phyloP scores from a whole-genome alignment of 2,797 vertebrate species.

The Malurus splendens region DNA sequence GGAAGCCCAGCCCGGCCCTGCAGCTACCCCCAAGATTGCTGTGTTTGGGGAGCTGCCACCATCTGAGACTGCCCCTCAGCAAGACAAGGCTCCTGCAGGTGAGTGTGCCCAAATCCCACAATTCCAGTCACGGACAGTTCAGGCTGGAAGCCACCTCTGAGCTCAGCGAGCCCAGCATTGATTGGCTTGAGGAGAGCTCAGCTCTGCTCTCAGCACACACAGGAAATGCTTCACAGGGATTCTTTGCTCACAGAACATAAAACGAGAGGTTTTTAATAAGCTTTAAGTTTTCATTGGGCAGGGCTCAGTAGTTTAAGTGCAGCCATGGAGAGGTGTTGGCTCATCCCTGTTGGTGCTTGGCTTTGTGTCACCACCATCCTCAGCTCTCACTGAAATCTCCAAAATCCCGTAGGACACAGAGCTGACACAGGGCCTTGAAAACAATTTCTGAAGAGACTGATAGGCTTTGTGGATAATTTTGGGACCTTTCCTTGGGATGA shows the following conservation, averaged over 20 bases:
- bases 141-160: background rate
- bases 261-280: fast-evolving
- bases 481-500: background rate
- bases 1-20: background rate
- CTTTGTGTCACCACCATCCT: background rate
- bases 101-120: background rate
- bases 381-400: background rate
- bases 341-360: background rate
- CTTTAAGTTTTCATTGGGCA: fast-evolving
- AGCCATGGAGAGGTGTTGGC: background rate
- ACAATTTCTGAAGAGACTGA: background rate
- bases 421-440: background rate
- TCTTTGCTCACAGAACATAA: background rate
- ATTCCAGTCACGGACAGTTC: fast-evolving
- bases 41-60: background rate
- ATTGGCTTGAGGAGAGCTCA: background rate
- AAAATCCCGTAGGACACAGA: background rate
- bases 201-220: background rate
- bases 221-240: fast-evolving
- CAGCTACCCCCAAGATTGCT: background rate
- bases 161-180: fast-evolving
- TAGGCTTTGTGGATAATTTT: background rate
- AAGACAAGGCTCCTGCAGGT: background rate
- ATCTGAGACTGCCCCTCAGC: background rate
- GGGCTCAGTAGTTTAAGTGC: background rate